These are phyloP conservation scores for Morpho deidamia DNA, from an alignment of 2,888 invertebrate genomes.

Conservation along the genomic window DNA sequence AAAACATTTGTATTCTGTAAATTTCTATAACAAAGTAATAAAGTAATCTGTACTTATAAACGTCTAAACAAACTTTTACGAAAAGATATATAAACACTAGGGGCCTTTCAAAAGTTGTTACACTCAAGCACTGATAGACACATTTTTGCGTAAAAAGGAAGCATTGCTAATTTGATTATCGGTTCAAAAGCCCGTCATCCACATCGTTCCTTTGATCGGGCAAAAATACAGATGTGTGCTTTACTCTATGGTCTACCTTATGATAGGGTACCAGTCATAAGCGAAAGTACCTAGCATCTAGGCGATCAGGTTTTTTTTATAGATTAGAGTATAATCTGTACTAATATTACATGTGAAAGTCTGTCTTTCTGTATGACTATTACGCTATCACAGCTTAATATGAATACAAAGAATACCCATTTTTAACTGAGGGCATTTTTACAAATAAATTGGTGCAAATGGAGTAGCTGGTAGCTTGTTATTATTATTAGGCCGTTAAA, in stretches of 20 bases:
- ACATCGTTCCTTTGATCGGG: constrained; percentile 71
- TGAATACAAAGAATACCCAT: too few relatives aligned
- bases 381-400: too few relatives aligned
- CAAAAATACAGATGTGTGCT: constrained; percentile 75
- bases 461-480: too few relatives aligned
- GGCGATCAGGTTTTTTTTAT: background rate
- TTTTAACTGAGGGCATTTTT: too few relatives aligned
- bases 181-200: constrained; percentile 74
- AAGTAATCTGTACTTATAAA: constrained; percentile 7
- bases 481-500: too few relatives aligned
- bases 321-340: background rate
- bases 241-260: constrained; percentile 43
- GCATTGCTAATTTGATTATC: constrained; percentile 76
- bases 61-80: too few relatives aligned
- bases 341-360: too few relatives aligned
- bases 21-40: background rate
- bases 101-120: background rate
- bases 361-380: too few relatives aligned
- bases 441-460: too few relatives aligned
- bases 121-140: constrained; percentile 61
- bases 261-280: constrained; percentile 24
- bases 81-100: too few relatives aligned
- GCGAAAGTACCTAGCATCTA: constrained; percentile 18
- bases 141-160: constrained; percentile 77
- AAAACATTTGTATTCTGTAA: too few relatives aligned